These are phyloP conservation scores for Aldabrachelys gigantea DNA, from an alignment of 2,113 vertebrate genomes.

Conservation along the genomic window DNA sequence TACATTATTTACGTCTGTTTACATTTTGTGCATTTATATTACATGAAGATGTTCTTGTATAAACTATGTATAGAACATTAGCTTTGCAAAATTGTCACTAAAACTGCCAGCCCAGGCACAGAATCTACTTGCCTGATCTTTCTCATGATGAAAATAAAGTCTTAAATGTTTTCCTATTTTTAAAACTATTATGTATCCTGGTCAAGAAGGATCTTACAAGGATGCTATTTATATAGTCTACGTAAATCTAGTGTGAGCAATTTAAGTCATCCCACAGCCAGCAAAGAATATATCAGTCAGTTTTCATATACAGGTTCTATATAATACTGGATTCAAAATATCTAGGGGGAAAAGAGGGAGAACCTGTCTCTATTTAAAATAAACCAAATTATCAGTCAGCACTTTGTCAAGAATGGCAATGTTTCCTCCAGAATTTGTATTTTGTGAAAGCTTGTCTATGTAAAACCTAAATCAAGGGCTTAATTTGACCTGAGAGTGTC, in stretches of 20 bases:
- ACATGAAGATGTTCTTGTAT: not conserved
- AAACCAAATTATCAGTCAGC: not conserved
- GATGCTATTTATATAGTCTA: not conserved
- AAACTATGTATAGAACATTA: not conserved
- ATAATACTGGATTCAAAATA: not conserved
- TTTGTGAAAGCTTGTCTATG: not conserved
- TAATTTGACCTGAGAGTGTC: not conserved
- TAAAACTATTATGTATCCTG: not conserved
- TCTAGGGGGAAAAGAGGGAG: too few species aligned
- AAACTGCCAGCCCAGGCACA: accelerated
- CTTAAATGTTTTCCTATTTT: not conserved
- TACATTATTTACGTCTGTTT: not conserved
- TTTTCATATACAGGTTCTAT: accelerated
- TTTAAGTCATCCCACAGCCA: not conserved
- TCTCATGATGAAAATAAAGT: accelerated
- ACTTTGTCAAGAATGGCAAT: not conserved
- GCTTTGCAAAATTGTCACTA: not conserved
- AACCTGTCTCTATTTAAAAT: not conserved
- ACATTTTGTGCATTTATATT: not conserved
- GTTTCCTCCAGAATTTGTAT: not conserved
- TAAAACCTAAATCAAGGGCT: not conserved
- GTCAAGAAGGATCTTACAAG: not conserved
- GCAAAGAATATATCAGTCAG: not conserved
- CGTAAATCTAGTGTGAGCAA: not conserved
- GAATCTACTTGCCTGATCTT: not conserved